Base-by-base conservation (phyloP, 2,113 vertebrate species). In the Oreochromis aureus region DNA sequence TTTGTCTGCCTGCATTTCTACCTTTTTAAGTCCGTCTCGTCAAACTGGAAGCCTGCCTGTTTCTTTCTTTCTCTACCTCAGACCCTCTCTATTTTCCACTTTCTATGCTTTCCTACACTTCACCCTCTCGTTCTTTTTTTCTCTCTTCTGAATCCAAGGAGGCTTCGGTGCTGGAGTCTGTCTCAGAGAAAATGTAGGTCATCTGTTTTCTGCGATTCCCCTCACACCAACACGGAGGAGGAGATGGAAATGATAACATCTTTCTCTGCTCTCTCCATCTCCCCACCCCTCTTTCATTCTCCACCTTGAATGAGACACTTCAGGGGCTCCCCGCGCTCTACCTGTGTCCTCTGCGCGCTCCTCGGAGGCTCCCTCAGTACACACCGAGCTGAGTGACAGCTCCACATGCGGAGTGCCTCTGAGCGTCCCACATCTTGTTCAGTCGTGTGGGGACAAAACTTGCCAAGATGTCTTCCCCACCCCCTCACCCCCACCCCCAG, bases 181-280 rank as follows among this genome's bases (percentile, higher is more conserved):
- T 89, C 86, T 91, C 87, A 80, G 8, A 86, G 85, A 84, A 86
- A 94, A 95, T 95, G 91, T 95, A 94, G 94, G 95, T 93, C 93
- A 94, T 94, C 89, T 91, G 92, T 93, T 94, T 94, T 91, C 88
- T 87, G 87, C 59, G 34, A 76, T 87, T 93, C 87, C 83, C 91
- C 89, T 86, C 89, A 89, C 89, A 90, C 55, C 80, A 80, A 84
- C 90, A 61, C 69, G 12, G 59, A 89, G 87, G 80, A 89, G 85
- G 79, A 89, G 87, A 88, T 90, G 88, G 87, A 82, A 89, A 92
- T 56, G 93, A 90, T 90, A 91, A 91, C 92, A 91, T 94, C 89
- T 92, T 82, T 90, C 80, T 89, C 59, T 88, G 80, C 56, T 80
- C 81, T 54, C 81, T 56, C 53, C 48, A 22, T 54, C 41, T n/a